Conservation (phyloP, 2,888 invertebrate species). For the Trissonchulus sp. region DNA sequence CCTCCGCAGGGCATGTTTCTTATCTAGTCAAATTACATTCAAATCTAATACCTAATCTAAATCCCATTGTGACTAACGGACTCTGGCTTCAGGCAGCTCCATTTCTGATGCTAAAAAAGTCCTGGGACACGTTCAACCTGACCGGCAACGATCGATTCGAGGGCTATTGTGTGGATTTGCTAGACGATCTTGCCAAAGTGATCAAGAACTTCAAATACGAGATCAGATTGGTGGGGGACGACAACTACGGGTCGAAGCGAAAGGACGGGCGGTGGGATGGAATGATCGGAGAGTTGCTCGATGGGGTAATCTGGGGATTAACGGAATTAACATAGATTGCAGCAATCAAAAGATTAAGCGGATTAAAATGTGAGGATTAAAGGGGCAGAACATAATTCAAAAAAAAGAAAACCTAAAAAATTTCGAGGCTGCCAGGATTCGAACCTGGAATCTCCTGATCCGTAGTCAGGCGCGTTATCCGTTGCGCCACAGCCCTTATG, state of each 20-base stretch:
- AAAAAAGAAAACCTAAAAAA: no score
- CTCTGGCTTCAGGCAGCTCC: neutral
- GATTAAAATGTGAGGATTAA: neutral
- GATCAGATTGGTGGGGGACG: conserved; percentile 50
- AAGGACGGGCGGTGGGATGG: conserved; percentile 51
- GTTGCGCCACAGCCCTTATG: no score
- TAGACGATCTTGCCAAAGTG: conserved; percentile 1
- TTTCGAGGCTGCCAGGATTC: no score
- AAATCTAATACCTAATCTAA: neutral
- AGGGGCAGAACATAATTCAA: no score
- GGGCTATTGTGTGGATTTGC: neutral
- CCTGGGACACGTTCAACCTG: neutral
- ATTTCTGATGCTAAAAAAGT: conserved; percentile 7
- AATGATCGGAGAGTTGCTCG: conserved; percentile 49
- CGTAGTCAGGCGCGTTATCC: no score
- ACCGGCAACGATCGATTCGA: neutral
- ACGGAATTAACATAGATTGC: neutral
- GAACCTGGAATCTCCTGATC: no score
- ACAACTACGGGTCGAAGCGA: conserved; percentile 51
- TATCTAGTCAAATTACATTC: no score
- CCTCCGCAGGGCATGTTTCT: no score
- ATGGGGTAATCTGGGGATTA: conserved; percentile 36
- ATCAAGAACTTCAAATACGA: conserved; percentile 54
- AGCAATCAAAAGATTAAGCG: neutral
- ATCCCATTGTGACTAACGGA: neutral